phyloP scores from a whole-genome alignment of 2,113 vertebrate species.

The Penelope pileata region DNA sequence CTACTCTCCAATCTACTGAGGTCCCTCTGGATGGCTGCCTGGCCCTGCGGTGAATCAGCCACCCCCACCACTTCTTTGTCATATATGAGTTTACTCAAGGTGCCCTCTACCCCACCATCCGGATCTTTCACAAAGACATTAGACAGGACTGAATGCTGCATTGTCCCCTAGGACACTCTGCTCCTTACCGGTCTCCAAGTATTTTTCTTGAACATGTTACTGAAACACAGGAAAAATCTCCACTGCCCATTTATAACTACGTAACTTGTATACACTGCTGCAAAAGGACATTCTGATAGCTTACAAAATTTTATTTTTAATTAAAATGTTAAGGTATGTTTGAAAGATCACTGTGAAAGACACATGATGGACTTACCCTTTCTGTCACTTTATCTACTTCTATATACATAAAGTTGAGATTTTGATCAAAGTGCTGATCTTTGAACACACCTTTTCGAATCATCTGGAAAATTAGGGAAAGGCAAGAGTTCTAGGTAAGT shows the following conservation, averaged over 20 bases:
- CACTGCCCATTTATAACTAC: neutral
- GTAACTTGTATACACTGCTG: neutral
- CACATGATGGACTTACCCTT: constrained; percentile 83
- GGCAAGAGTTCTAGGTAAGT: neutral
- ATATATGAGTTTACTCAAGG: neutral
- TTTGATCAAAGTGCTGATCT: constrained; percentile 99
- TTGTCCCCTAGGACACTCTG: too few species aligned
- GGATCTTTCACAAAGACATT: neutral
- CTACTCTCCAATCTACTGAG: neutral
- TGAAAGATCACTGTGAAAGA: neutral
- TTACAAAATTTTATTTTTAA: neutral
- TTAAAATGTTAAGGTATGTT: neutral
- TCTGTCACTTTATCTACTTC: constrained; percentile 99
- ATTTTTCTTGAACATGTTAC: fast-evolving
- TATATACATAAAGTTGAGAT: constrained; percentile 99
- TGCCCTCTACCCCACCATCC: neutral
- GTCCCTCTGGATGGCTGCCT: neutral
- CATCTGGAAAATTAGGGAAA: constrained; percentile 84
- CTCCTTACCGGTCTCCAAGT: too few species aligned
- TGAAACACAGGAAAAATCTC: fast-evolving
- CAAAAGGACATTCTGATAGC: neutral
- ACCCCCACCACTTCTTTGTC: neutral
- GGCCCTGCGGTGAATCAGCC: neutral
- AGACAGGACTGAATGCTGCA: too few species aligned
- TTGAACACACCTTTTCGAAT: constrained; percentile 98